Evolutionary conservation across 2,888 invertebrate genomes (phyloP).

Genomic region (Harpalus rufipes): DNA sequence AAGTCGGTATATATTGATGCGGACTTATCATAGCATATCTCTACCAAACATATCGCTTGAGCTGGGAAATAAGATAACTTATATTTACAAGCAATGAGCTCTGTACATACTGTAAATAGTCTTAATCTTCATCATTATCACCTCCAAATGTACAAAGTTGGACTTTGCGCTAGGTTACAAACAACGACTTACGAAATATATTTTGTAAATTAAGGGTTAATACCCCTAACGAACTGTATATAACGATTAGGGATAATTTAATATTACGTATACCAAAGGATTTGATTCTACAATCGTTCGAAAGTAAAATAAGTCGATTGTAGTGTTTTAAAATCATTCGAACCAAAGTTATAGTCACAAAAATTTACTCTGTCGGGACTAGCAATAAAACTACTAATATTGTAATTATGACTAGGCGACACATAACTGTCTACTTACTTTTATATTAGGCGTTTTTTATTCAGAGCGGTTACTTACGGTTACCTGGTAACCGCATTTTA

Average conservation of each 20-base stretch:
- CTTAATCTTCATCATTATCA: constrained; percentile 55
- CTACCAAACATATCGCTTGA: constrained; percentile 77
- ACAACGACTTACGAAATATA: constrained; percentile 73
- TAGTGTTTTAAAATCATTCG: constrained; percentile 56
- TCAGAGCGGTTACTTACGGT: too few species aligned
- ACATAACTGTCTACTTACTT: too few species aligned
- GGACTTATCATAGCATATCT: constrained; percentile 74
- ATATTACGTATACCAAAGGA: constrained; percentile 38
- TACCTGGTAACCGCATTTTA: too few species aligned
- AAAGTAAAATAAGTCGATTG: background rate
- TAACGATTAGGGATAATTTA: constrained; percentile 11
- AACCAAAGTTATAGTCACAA: constrained; percentile 47
- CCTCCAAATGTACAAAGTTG: constrained; percentile 61
- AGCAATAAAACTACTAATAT: too few species aligned
- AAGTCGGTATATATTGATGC: constrained; percentile 20
- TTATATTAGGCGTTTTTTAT: too few species aligned
- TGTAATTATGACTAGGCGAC: too few species aligned
- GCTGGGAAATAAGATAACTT: constrained; percentile 73
- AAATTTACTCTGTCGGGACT: too few species aligned
- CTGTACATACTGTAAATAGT: constrained; percentile 66
- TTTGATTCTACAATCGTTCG: constrained; percentile 14
- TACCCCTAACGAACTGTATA: constrained; percentile 45
- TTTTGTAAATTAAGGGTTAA: constrained; percentile 73
- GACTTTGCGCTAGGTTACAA: constrained; percentile 69
- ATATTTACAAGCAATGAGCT: constrained; percentile 63